Conservation (phyloP, 2,797 vertebrate genomes). For the Anas flavirostris region DNA sequence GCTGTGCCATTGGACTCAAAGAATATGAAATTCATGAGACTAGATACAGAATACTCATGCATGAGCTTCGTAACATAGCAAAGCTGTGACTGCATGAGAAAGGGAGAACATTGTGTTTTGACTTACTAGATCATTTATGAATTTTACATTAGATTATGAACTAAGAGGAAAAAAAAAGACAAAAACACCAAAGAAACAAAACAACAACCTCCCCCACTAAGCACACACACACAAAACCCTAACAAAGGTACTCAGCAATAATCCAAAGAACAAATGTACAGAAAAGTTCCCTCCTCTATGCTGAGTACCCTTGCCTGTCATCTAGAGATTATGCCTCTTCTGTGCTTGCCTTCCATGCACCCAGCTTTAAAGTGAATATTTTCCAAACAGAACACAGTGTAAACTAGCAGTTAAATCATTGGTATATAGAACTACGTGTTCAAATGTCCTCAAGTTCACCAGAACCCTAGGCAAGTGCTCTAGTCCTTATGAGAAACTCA, state of each 20-base stretch:
- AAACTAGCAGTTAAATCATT: not conserved
- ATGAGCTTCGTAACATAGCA: constrained; percentile 33
- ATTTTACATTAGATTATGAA: constrained; percentile 35
- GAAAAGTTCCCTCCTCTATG: not conserved
- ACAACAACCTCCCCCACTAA: not conserved
- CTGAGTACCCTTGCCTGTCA: not conserved
- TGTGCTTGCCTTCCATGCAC: not conserved
- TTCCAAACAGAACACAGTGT: not conserved
- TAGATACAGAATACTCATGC: constrained; percentile 55
- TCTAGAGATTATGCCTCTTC: not conserved
- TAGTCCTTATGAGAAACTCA: not conserved
- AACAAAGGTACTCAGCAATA: not conserved
- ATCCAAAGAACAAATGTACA: not conserved
- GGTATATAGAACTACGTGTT: not conserved
- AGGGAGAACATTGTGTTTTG: constrained; percentile 7
- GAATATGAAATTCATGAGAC: constrained; percentile 73
- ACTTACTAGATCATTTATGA: not conserved
- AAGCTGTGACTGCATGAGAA: constrained; percentile 64
- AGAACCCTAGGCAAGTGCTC: not conserved
- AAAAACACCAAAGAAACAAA: not conserved
- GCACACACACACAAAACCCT: not conserved
- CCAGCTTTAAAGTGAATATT: not conserved
- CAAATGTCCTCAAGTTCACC: not conserved
- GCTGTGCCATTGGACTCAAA: constrained; percentile 65
- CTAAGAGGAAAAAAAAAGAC: not conserved